Evolutionary conservation across 2,797 vertebrate species (phyloP), one percentile per base, ranked within the genome.

Genomic region (Pteronotus mesoamericanus): DNA sequence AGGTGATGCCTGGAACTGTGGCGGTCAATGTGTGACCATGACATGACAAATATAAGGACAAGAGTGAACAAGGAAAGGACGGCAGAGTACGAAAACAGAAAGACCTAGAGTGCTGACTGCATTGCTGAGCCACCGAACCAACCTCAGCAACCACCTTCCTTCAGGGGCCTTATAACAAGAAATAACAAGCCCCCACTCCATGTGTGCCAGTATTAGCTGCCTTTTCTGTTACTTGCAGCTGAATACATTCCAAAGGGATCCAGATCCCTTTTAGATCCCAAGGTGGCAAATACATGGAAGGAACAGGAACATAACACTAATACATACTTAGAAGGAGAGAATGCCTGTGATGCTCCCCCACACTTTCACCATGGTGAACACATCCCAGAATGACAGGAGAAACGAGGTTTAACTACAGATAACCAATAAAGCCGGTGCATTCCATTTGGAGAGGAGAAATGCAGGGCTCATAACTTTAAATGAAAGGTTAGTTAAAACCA

Each of bases 401-500:
- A 80, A 57, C 22, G 59, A 61, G 34, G 34, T 78, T 71, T 75
- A 84, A 66, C 42, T 46, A 6, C 46, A 71, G 84, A 42, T 39
- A 39, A 14, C 44, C 37, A 66, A 2, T 80, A 89, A 84, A 84
- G 10, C n/a, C 14, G 44, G 44, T 55, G 26, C 19, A 6, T 82
- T 87, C 77, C 78, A 69, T 77, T 74, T 32, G 66, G 61, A 26
- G 39, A 89, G 88, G 93, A 93, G 59, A 94, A 80, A 74, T 57
- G 53, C 10, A 77, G 37, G 64, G 55, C 88, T 91, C 6, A 0
- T 68, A 69, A 89, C 57, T 93, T 89, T 93, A 94, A 89, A 86
- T 64, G 78, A 75, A 86, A 92, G 34, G 9, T 86, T 93, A 93
- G 22, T 94, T 94, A 66, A 93, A 95, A 69, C 55, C 59, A 59